Evolutionary conservation across 2,888 invertebrate species (phyloP), one percentile per base, ranked within the genome.

Genomic region (Melanostoma scalare): DNA sequence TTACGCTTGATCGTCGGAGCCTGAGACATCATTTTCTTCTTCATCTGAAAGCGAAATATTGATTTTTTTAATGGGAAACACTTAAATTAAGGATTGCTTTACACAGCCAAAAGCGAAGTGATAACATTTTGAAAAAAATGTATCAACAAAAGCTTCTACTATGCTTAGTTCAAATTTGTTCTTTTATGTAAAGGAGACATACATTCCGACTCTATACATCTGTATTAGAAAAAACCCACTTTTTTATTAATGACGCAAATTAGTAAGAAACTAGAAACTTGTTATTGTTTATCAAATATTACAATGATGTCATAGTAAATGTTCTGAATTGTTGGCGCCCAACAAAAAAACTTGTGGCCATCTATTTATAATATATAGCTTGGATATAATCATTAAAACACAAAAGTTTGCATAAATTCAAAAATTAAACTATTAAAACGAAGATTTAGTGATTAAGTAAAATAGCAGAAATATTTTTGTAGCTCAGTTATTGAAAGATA

Each of bases 1-100:
- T 91, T 90, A 91, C 90, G 90, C 90, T 88, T 90, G 89, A 88
- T 91, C 89, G 85, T 90, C 91, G 81, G 90, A 90, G 85, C 89
- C 90, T 85, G 91, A 90, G 77, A 90, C 90, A 86, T 91, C 91
- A 81, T 89, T 90, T 75, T 90, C 91, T 72, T 91, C 91, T 65
- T 90, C 90, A 87, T 90, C 91, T 90, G 81, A 48, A 85, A 87
- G 55, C 67, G 72, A 85, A 80, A 68, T 65, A 36, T 71, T 50
- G 44, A 42, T n/a, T 10, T 46, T 46, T n/a, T 65, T 38, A 60
- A 71, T 44, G 8, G 60, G 20, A 69, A 55, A 56, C 9, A 38
- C 9, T 63, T 53, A 38, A 8, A 6, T n/a, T 61, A 30, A 20
- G 9, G 8, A 30, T 35, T 36, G 60, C 35, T 53, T 50, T 9